These are phyloP conservation scores for Megalops atlanticus DNA, from an alignment of 2,113 vertebrate species.

Conservation along the genomic window DNA sequence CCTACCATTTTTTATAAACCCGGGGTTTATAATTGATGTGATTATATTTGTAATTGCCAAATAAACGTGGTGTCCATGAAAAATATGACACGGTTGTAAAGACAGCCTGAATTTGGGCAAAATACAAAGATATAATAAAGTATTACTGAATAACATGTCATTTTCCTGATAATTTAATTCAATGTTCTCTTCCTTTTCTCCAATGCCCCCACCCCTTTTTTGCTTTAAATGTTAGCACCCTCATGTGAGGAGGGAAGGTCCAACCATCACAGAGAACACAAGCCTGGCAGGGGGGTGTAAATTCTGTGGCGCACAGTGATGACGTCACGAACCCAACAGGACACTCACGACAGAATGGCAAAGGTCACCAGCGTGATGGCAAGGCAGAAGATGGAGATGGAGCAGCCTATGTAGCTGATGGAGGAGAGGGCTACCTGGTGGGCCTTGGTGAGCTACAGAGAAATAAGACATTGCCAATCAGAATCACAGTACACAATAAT, in stretches of 20 bases:
- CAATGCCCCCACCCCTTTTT: too few species aligned
- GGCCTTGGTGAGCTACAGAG: constrained; percentile 72
- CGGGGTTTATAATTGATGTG: background rate
- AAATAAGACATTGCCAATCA: constrained; percentile 28
- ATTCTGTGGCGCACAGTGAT: background rate
- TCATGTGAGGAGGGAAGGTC: too few species aligned
- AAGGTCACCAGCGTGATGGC: constrained; percentile 89
- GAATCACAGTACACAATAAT: background rate
- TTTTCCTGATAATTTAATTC: too few species aligned
- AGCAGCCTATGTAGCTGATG: constrained; percentile 92
- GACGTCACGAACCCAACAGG: background rate
- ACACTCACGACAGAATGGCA: constrained; percentile 92
- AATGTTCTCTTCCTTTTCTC: too few species aligned
- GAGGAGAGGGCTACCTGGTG: constrained; percentile 93
- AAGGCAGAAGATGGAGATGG: constrained; percentile 90
- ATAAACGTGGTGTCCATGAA: background rate
- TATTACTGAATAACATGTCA: too few species aligned
- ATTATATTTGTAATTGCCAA: background rate
- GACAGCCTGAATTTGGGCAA: background rate
- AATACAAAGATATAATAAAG: background rate
- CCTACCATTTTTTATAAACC: too few species aligned
- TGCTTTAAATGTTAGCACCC: too few species aligned
- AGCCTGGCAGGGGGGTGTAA: too few species aligned
- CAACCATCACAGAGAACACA: too few species aligned
- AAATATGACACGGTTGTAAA: background rate